Base-by-base conservation (phyloP, 2,797 vertebrate genomes). In the Merluccius polli region DNA sequence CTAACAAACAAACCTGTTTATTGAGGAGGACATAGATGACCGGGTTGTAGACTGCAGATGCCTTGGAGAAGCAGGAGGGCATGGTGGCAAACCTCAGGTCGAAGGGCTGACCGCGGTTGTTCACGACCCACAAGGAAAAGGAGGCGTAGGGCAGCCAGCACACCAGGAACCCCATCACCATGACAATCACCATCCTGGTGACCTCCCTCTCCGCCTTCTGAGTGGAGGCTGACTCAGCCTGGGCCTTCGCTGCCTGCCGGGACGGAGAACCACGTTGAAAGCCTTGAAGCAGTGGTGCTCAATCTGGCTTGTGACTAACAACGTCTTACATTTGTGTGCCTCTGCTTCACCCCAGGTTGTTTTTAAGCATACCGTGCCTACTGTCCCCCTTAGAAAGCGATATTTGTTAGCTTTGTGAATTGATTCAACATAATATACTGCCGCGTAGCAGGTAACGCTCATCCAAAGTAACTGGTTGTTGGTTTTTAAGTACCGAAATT, bases 161-260 rank as follows among this genome's bases (percentile, higher is more conserved):
- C 15, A 94, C 78, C 73, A 95, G 84, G 84, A 95, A 95, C 8
- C 92, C 94, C 3, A 92, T 0, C 44, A 95, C 92, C 94, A 94
- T 94, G 78, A 94, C 71, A 1, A 94, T 84, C 77, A 94, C 94
- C 94, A 94, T 94, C 85, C 84, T 91, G 71, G 92, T 93, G 73
- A 95, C 94, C 85, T 94, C 93, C 74, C 70, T 84, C 84, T 95
- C 94, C 2, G 94, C 94, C 80, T 94, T 93, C 89, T 94, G 94
- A 18, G 93, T 94, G 11, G 90, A 93, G 52, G 84, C 94, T 3
- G 94, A 94, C 77, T 94, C 93, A 27, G 93, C 90, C 74, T 95
- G 94, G 80, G 89, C 91, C 86, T 89, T 92, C 0, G 93, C 93
- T 73, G 92, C 94, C 93, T 94, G 73, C 71, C n/a, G 35, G 29